phyloP scores from a whole-genome alignment of 2,888 invertebrate genomes.

The Hermaeophaga mercurialis region DNA sequence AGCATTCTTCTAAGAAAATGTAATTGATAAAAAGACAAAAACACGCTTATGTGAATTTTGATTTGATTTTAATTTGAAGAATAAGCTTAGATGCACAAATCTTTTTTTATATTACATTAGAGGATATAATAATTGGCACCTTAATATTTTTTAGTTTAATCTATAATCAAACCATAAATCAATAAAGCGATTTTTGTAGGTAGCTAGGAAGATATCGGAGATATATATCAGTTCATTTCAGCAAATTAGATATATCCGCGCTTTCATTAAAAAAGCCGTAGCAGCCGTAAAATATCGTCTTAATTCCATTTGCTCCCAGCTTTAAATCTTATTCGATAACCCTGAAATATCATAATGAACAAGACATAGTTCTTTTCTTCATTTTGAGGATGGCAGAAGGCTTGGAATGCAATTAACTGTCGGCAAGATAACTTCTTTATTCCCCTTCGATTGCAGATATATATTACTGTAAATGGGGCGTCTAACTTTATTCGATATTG shows the following conservation, averaged over 20 bases:
- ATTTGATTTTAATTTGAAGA: too few species aligned
- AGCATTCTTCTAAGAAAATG: too few species aligned
- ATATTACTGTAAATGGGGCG: constrained; percentile 57
- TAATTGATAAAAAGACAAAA: too few species aligned
- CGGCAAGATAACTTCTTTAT: constrained; percentile 52
- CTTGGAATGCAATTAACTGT: constrained; percentile 53
- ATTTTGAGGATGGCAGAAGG: constrained; percentile 31
- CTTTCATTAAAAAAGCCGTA: constrained; percentile 19
- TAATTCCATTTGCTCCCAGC: constrained; percentile 27
- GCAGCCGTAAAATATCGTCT: constrained; percentile 21
- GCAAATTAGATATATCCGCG: constrained; percentile 15
- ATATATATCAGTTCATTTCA: constrained; percentile 6
- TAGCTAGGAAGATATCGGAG: constrained; percentile 5
- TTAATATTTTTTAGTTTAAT: too few species aligned
- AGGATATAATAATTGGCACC: too few species aligned
- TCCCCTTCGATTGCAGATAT: constrained; percentile 56
- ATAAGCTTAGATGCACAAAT: too few species aligned
- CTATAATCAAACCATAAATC: not conserved
- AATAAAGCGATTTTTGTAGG: not conserved
- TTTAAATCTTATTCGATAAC: constrained; percentile 37
- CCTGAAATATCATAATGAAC: constrained; percentile 42
- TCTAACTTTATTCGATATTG: constrained; percentile 52
- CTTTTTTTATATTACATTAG: too few species aligned
- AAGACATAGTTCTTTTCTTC: constrained; percentile 31
- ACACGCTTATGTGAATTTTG: too few species aligned